Evolutionary conservation across 2,113 vertebrate species (phyloP), one percentile per base, ranked within the genome.

Genomic region (Rhea americana): DNA sequence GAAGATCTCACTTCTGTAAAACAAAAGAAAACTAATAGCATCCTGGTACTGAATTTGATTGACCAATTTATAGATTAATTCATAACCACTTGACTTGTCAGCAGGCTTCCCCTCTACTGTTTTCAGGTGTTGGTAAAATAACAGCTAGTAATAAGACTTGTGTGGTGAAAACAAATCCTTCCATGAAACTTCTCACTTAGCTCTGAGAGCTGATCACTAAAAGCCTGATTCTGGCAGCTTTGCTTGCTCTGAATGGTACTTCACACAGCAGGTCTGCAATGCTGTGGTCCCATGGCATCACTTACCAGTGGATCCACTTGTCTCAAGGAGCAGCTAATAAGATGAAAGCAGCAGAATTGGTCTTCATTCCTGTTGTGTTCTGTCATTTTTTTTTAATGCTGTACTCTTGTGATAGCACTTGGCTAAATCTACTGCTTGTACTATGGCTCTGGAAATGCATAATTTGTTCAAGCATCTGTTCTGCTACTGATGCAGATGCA

Each of bases 81-180:
- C 92, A 61, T 68, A 79, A 90, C 56, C 66, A 48, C 93, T 96
- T 94, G 56, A 89, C 92, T 94, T 94, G 70, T 79, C 92, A 95
- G 86, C 91, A 82, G 92, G 92, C 72, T 94, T 22, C 62, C 37
- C 81, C 50, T 90, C 66, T 63, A 47, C 74, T 66, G 7, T 53
- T 73, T 53, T 53, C 81, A 78, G 77, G 67, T 93, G 91, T 62
- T 93, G 92, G 89, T 81, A 24, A 82, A 95, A 91, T 87, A 95
- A 50, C 21, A 1, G 48, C 70, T 68, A 28, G 28, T 76, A 63
- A 1, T 77, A 56, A 90, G 77, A 25, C 19, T 58, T 16, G 15
- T 79, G 48, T 47, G 59, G 53, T 35, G 39, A 45, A 94, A 95
- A 82, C 10, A 81, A 95, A 72, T 32, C 66, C 13, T 70, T 45